Conservation (phyloP, 2,113 vertebrate genomes). For the Megalops atlanticus region DNA sequence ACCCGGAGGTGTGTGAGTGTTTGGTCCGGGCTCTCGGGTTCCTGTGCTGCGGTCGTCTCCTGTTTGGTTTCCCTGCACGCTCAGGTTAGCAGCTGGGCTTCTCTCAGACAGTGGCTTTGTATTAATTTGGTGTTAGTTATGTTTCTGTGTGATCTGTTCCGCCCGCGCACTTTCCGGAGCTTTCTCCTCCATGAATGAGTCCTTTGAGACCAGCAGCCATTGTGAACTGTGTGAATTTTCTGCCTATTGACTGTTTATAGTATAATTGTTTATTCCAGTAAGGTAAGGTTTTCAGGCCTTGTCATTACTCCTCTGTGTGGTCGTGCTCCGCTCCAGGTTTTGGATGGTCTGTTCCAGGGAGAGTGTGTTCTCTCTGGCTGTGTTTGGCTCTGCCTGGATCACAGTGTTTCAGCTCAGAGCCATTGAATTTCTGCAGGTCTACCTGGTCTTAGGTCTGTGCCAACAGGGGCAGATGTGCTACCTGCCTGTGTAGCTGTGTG, state of each 20-base stretch:
- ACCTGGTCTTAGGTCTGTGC: not conserved
- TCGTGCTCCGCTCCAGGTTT: not conserved
- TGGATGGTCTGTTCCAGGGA: not conserved
- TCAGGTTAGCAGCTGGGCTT: slow-evolving; percentile 66
- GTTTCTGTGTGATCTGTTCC: slow-evolving; percentile 61
- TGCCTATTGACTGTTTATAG: not conserved
- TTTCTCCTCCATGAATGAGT: slow-evolving; percentile 47
- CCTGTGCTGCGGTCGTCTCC: slow-evolving; percentile 47
- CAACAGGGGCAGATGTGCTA: not conserved
- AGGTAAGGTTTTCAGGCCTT: not conserved
- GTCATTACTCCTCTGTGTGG: not conserved
- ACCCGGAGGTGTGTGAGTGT: no score
- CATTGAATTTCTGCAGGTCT: not conserved
- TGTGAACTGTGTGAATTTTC: slow-evolving; percentile 33
- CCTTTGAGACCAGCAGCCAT: slow-evolving; percentile 45
- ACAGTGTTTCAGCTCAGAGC: not conserved
- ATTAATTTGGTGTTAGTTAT: slow-evolving; percentile 62
- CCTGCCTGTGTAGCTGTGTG: not conserved
- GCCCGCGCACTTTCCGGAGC: slow-evolving; percentile 43
- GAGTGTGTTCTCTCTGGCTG: not conserved
- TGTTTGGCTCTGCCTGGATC: not conserved
- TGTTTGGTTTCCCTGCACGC: slow-evolving; percentile 63
- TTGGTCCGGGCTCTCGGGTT: no score
- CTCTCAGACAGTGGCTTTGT: slow-evolving; percentile 58
- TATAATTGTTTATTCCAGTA: not conserved